phyloP scores from a whole-genome alignment of 2,888 invertebrate species.

The Dynastes tityus region DNA sequence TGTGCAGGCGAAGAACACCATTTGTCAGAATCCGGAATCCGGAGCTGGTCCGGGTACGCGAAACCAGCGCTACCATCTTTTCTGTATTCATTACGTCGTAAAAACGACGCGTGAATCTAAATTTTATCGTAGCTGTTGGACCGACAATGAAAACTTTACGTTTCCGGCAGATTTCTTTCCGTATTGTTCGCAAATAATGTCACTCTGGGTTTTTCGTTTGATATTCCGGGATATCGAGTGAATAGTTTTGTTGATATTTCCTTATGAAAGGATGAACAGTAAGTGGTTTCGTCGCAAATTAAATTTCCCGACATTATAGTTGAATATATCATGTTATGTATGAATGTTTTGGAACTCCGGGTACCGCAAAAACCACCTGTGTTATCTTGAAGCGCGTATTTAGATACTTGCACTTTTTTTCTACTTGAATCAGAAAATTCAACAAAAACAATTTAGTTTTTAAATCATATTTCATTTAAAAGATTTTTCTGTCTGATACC shows the following conservation, averaged over 20 bases:
- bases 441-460: no score
- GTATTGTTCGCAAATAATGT: slow-evolving; percentile 38
- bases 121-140: slow-evolving; percentile 29
- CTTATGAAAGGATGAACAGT: neutral
- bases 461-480: no score
- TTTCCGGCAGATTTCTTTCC: slow-evolving; percentile 38
- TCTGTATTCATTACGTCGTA: slow-evolving; percentile 40
- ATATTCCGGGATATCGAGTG: slow-evolving; percentile 4
- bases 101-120: slow-evolving; percentile 36
- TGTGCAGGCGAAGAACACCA: neutral
- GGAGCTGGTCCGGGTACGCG: neutral
- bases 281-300: neutral
- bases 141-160: slow-evolving; percentile 18
- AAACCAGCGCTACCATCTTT: slow-evolving; percentile 22
- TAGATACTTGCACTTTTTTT: no score
- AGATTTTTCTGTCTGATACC: no score
- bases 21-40: slow-evolving; percentile 28
- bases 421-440: no score
- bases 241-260: slow-evolving; percentile 18
- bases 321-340: neutral
- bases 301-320: neutral
- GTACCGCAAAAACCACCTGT: neutral
- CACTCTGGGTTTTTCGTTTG: slow-evolving; percentile 14
- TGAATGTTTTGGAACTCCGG: neutral
- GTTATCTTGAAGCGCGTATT: neutral